Conservation (phyloP, 2,113 vertebrate genomes). For the Chitala chitala region DNA sequence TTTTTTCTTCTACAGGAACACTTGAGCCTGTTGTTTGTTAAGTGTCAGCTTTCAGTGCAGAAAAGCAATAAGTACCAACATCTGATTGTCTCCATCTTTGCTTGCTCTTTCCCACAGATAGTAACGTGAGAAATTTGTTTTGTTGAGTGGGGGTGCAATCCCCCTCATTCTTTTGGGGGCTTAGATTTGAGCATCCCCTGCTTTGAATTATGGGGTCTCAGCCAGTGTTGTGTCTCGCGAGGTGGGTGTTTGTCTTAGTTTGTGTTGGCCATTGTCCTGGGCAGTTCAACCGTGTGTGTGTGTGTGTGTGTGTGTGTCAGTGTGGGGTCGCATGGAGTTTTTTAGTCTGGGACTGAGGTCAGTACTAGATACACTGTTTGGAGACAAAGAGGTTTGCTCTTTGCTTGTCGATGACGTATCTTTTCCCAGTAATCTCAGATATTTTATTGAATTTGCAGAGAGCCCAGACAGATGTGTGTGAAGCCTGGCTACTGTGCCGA, state of each 20-base stretch:
- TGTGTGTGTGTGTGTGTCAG: not conserved
- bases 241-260: slow-evolving; percentile 22
- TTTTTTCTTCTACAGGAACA: not conserved
- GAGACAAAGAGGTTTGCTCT: not conserved
- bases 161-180: not conserved
- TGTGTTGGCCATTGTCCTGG: slow-evolving; percentile 26
- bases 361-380: slow-evolving; percentile 9
- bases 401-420: slow-evolving; percentile 7
- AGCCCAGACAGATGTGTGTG: slow-evolving; percentile 5
- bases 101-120: not conserved
- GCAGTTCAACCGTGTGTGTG: not conserved
- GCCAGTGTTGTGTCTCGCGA: slow-evolving; percentile 16
- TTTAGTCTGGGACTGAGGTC: slow-evolving; percentile 35
- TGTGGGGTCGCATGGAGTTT: slow-evolving; percentile 18
- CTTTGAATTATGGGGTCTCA: not conserved
- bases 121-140: slow-evolving; percentile 10
- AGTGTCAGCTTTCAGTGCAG: not conserved
- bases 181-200: not conserved
- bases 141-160: not conserved
- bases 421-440: not conserved
- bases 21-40: not conserved
- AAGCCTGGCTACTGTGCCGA: not conserved
- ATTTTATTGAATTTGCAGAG: slow-evolving; percentile 22
- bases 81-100: not conserved
- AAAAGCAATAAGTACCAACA: slow-evolving; percentile 4